Base-by-base conservation (phyloP, 2,888 invertebrate species). In the Tortrix viridana region DNA sequence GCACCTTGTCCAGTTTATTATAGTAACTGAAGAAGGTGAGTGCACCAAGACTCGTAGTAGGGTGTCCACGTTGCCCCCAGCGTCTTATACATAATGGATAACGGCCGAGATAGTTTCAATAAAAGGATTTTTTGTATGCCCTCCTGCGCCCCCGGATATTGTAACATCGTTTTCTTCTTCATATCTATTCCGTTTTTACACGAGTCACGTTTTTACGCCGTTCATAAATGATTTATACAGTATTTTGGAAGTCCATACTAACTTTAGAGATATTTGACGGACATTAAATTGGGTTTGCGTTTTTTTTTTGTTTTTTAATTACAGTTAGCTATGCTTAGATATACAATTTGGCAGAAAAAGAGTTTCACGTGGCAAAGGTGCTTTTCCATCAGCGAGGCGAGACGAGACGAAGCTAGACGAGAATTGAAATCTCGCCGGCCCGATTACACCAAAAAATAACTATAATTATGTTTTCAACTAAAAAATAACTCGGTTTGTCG, bases 11-110 rank as follows among this genome's bases (percentile, higher is more conserved):
- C 3, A 26, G 9, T 3, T 32, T 32, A 12, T 32, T 7, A 32
- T 32, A 12, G 12, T 12, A 12, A 32, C 32, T 32, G 12, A 41
- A 41, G n/a, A 41, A 41, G 6, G 16, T 41, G 41, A 58, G 18
- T 38, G 52, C 44, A 44, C 7, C 19, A 22, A 38, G 18, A 55
- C 60, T 49, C 60, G 46, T 67, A 58, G 65, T 60, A 60, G 43
- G 41, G 60, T 64, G 60, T 23, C 46, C 61, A 56, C 16, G 37
- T 20, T 59, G 60, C 65, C 71, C 69, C 76, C 69, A 77, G 77
- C 73, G 74, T 74, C 85, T 89, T 82, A 89, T 91, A 86, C 91
- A 91, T 91, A 85, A 91, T 91, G 89, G 85, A 90, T 89, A 86
- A 81, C 83, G 81, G 80, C 78, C 80, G 76, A 79, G 76, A 85